Base-by-base conservation (phyloP, 2,797 vertebrate species). In the Xiphophorus birchmanni region DNA sequence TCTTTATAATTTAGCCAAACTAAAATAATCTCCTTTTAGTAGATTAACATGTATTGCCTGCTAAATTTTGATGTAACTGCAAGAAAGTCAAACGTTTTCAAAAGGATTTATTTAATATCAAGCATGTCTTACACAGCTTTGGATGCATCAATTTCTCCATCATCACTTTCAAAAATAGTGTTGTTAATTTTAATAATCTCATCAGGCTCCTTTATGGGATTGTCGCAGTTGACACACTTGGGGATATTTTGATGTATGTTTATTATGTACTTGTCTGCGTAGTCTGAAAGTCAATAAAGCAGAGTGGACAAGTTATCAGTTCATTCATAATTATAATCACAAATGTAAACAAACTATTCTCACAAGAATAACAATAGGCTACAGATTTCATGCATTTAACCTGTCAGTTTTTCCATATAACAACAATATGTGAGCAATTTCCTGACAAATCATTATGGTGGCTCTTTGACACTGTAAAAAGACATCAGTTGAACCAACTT, bases 51-150 rank as follows among this genome's bases (percentile, higher is more conserved):
- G 12, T 6, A 21, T 32, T 9, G 10, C 7, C 63, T 40, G 35
- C 7, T 37, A 18, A 3, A 29, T 37, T 37, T 3, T 47, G 9
- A 12, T 12, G 2, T 13, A 17, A 3, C 71, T 17, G 44, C 12
- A 47, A n/a, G 5, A 48, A 7, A 48, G 18, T n/a, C 17, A 45
- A 29, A 13, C 2, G 1, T 67, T 40, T 67, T 40, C 7, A 21
- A 67, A 58, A 40, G 7, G 18, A 67, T 40, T 40, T 67, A 21
- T 67, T 67, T 40, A 23, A 65, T 32, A 69, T 3, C 11, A 45
- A 32, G 44, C n/a, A 26, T 1, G 13, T 78, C 93, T 91, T 92
- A 94, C 93, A 0, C 48, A 72, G 92, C 91, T 71, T 11, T 0
- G 2, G 2, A 0, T 21, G 89, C 0, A 2, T 35, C 0, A 1